phyloP scores from a whole-genome alignment of 2,797 vertebrate genomes.

The Arnoldichthys spilopterus region DNA sequence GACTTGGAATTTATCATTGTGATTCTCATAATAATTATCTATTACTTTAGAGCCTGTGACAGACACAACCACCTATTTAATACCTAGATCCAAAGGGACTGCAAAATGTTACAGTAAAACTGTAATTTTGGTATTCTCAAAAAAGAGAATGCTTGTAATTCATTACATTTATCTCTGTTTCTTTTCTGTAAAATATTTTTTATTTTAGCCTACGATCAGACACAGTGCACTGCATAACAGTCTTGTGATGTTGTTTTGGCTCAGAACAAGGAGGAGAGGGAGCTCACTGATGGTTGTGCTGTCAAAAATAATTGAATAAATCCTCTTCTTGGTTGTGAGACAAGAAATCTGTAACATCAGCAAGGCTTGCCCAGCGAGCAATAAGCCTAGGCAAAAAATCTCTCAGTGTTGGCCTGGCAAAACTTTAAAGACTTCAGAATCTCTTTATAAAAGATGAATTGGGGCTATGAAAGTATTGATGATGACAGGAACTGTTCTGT shows the following conservation, averaged over 20 bases:
- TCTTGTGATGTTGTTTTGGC: background rate
- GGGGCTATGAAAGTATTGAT: background rate
- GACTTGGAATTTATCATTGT: too few relatives aligned
- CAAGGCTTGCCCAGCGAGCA: background rate
- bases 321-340: slow-evolving; percentile 9
- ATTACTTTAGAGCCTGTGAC: too few relatives aligned
- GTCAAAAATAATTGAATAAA: slow-evolving; percentile 38
- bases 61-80: too few relatives aligned
- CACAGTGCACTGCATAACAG: background rate
- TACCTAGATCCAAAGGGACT: too few relatives aligned
- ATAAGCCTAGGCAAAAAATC: slow-evolving; percentile 9
- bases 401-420: slow-evolving; percentile 9
- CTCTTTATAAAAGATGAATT: slow-evolving; percentile 23
- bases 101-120: too few relatives aligned
- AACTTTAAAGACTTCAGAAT: slow-evolving; percentile 9
- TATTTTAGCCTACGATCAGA: slow-evolving; percentile 12
- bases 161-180: too few relatives aligned
- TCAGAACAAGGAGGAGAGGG: background rate
- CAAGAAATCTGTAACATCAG: slow-evolving; percentile 27
- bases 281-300: background rate
- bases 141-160: too few relatives aligned
- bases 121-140: too few relatives aligned
- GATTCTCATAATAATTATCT: too few relatives aligned
- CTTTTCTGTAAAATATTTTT: background rate
- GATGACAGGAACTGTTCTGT: background rate